A percentile compares a stretch with the other conserved stretches of the same genome.
These are phyloP conservation scores for Cynoglossus semilaevis DNA, from an alignment of 2,113 vertebrate species.

Conservation along the genomic window DNA sequence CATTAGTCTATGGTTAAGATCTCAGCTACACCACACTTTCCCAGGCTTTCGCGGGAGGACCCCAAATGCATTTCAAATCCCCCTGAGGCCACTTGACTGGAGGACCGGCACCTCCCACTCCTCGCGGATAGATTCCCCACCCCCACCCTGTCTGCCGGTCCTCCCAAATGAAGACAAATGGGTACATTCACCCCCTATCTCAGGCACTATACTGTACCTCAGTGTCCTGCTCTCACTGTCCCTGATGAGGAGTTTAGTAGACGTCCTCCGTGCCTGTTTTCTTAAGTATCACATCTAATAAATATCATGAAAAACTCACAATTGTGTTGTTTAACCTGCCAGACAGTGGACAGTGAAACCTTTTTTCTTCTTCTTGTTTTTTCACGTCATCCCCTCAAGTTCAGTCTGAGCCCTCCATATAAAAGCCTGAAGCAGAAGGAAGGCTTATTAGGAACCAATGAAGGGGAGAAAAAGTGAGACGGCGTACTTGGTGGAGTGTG, in stretches of 20 bases:
- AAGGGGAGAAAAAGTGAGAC: conserved; percentile 59
- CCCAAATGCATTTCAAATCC: conserved; percentile 75
- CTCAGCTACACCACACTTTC: conserved; percentile 70
- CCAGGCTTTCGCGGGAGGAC: conserved; percentile 71
- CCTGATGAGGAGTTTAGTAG: conserved; percentile 56
- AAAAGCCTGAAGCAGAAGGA: conserved; percentile 65
- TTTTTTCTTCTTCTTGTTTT: conserved; percentile 36
- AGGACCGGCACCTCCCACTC: conserved; percentile 72
- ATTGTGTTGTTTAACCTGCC: conserved; percentile 23
- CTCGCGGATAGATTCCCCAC: conserved; percentile 65
- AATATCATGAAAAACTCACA: conserved; percentile 24
- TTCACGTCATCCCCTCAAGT: conserved; percentile 41
- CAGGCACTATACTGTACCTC: conserved; percentile 68
- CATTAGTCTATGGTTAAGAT: conserved; percentile 72
- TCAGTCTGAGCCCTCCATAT: conserved; percentile 56
- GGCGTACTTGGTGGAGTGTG: conserved; percentile 65
- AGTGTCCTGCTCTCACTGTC: conserved; percentile 66
- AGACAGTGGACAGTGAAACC: conserved; percentile 31
- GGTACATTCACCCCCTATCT: conserved; percentile 73
- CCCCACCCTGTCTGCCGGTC: conserved; percentile 69
- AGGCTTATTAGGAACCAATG: conserved; percentile 72
- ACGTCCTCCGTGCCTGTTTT: conserved; percentile 45
- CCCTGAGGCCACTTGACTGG: conserved; percentile 78
- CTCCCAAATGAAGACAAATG: conserved; percentile 79
- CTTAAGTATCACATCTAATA: conserved; percentile 15